Evolutionary conservation across 2,888 invertebrate species (phyloP).

Genomic region (Cheilosia urbana): DNA sequence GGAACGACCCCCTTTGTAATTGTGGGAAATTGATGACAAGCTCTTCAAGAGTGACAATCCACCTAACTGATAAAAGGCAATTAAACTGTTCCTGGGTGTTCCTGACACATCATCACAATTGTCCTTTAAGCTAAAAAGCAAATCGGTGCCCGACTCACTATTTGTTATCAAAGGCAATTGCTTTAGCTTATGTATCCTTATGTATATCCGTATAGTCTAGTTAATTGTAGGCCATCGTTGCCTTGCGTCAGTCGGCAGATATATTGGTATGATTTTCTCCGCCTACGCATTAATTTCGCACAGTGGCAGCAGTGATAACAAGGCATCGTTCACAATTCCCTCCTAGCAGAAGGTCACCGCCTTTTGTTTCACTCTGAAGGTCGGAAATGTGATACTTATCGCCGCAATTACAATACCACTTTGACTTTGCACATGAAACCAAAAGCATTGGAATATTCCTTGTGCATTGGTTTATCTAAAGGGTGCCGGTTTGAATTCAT

Average conservation of each 20-base stretch:
- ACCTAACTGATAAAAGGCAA: slow-evolving; percentile 61
- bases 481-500: slow-evolving; percentile 64
- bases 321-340: slow-evolving; percentile 5
- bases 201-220: slow-evolving; percentile 1
- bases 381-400: slow-evolving; percentile 54
- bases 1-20: slow-evolving; percentile 31
- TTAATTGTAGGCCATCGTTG: slow-evolving; percentile 1
- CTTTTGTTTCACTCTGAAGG: slow-evolving; percentile 17
- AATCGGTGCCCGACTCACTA: slow-evolving; percentile 8
- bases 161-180: slow-evolving; percentile 25
- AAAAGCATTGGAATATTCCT: slow-evolving; percentile 17
- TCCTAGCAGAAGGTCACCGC: not conserved
- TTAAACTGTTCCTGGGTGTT: slow-evolving; percentile 50
- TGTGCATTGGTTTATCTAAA: slow-evolving; percentile 32
- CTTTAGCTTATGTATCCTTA: slow-evolving; percentile 3
- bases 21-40: slow-evolving; percentile 49
- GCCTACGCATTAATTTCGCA: slow-evolving; percentile 5
- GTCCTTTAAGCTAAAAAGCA: slow-evolving; percentile 10
- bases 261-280: not conserved
- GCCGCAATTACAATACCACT: slow-evolving; percentile 31
- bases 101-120: slow-evolving; percentile 28
- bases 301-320: slow-evolving; percentile 20
- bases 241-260: slow-evolving; percentile 1
- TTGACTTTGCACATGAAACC: slow-evolving; percentile 53
- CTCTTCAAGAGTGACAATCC: slow-evolving; percentile 45